These are phyloP conservation scores for Heterochromis multidens DNA, from an alignment of 2,113 vertebrate genomes.

Conservation along the genomic window DNA sequence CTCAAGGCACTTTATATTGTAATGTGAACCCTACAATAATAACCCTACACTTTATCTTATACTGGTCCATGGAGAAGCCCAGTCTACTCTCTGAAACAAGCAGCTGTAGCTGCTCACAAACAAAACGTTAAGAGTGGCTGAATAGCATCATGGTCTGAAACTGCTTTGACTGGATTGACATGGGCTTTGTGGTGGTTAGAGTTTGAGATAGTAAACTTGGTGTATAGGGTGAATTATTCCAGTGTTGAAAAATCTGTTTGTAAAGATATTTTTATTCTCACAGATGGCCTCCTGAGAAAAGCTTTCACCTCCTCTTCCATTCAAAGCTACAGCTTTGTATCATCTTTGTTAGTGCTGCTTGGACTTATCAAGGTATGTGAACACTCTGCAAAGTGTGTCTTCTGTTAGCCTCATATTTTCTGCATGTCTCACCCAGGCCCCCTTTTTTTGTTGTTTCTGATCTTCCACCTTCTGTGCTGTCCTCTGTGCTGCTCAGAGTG, in stretches of 20 bases:
- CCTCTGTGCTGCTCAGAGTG: constrained; percentile 77
- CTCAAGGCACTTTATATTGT: no score
- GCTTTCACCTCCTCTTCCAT: constrained; percentile 83
- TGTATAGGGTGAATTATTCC: neutral
- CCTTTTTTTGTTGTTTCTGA: neutral
- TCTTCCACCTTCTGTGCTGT: neutral
- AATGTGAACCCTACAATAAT: no score
- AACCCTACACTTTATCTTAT: neutral
- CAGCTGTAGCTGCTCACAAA: neutral
- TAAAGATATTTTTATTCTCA: neutral
- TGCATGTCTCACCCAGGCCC: neutral
- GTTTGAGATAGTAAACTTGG: neutral
- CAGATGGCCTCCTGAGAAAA: constrained; percentile 88
- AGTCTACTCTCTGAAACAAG: neutral
- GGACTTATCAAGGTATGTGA: constrained; percentile 88
- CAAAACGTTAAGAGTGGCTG: neutral
- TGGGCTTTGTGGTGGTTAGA: neutral
- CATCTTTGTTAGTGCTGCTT: constrained; percentile 86
- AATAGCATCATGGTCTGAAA: neutral
- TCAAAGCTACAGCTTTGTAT: constrained; percentile 85
- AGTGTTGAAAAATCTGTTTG: neutral
- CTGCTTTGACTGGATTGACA: neutral
- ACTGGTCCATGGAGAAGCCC: neutral
- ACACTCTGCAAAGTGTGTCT: neutral
- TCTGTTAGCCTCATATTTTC: neutral